phyloP scores from a whole-genome alignment of 2,888 invertebrate genomes.

The Lasioglossum vierecki region DNA sequence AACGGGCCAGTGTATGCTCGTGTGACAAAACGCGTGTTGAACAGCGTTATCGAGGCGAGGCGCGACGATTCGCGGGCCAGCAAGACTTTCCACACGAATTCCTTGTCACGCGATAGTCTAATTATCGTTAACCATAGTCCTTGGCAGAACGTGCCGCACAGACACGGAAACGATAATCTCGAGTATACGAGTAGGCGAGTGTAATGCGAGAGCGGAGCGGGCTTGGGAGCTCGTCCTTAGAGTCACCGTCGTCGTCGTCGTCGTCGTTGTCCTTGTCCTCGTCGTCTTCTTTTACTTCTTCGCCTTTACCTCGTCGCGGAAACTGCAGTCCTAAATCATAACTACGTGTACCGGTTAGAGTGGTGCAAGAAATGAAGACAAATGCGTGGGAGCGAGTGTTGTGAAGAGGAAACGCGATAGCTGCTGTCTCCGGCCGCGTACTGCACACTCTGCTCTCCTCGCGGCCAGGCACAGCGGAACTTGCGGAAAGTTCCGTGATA shows the following conservation, averaged over 20 bases:
- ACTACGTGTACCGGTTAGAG: constrained; percentile 76
- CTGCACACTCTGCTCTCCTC: constrained; percentile 41
- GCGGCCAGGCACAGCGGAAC: constrained; percentile 42
- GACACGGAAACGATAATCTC: constrained; percentile 38
- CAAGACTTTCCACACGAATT: constrained; percentile 30
- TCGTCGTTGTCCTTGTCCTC: not conserved
- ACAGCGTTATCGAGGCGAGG: constrained; percentile 38
- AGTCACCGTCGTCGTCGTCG: constrained; percentile 16
- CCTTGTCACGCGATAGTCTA: constrained; percentile 65
- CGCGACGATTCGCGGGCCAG: constrained; percentile 22
- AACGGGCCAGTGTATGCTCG: not conserved
- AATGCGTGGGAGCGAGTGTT: constrained; percentile 77
- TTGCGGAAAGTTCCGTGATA: constrained; percentile 47
- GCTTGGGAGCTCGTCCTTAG: constrained; percentile 6
- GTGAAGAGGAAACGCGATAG: constrained; percentile 82
- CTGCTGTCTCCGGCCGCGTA: constrained; percentile 61
- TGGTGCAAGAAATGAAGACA: constrained; percentile 81
- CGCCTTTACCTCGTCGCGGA: constrained; percentile 38
- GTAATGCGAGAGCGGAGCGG: constrained; percentile 31
- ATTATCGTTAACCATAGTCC: constrained; percentile 56
- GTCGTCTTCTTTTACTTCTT: constrained; percentile 28
- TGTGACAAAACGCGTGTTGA: constrained; percentile 28
- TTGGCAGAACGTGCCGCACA: constrained; percentile 28
- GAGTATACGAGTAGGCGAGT: constrained; percentile 10
- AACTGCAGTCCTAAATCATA: constrained; percentile 78